A percentile compares a stretch with the other conserved stretches of the same genome.
These are phyloP conservation scores for Magallana gigas DNA, from an alignment of 1,140 invertebrate genomes.

Conservation along the genomic window DNA sequence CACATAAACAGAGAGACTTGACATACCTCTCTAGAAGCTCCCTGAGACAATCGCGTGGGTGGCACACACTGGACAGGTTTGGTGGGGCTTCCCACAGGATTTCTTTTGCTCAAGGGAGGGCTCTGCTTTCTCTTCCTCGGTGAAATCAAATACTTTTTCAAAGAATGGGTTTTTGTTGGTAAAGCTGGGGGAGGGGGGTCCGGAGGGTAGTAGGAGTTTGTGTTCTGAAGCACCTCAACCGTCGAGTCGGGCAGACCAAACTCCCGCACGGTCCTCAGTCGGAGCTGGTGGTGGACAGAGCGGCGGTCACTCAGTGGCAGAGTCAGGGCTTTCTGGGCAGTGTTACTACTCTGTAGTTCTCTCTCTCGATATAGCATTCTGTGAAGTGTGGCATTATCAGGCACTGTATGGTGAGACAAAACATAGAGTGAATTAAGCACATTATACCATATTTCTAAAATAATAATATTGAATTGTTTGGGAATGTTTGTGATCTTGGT, in stretches of 20 bases:
- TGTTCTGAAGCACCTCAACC: slow-evolving; percentile 88
- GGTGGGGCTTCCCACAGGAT: slow-evolving; percentile 40
- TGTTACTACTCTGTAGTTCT: slow-evolving; percentile 89
- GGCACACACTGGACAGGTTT: slow-evolving; percentile 60
- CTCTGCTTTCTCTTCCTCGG: slow-evolving; percentile 50
- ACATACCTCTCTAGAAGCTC: not conserved
- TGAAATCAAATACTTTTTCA: slow-evolving; percentile 43
- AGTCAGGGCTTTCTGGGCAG: slow-evolving; percentile 87
- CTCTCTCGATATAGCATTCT: slow-evolving; percentile 92
- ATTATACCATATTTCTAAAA: not conserved
- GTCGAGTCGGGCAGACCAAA: slow-evolving; percentile 95
- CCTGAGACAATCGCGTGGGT: slow-evolving; percentile 55
- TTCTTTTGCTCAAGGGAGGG: slow-evolving; percentile 51
- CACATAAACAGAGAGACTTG: not conserved
- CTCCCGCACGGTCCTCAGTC: slow-evolving; percentile 93
- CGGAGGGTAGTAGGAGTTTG: slow-evolving; percentile 69
- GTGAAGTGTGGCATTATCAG: slow-evolving; percentile 85
- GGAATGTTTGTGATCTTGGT: not conserved
- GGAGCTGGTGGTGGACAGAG: slow-evolving; percentile 88
- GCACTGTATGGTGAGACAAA: slow-evolving; percentile 81
- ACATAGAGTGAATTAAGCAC: not conserved
- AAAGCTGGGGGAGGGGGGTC: slow-evolving; percentile 45
- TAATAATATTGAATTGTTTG: not conserved
- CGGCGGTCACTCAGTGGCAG: slow-evolving; percentile 88
- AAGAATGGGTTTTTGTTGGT: slow-evolving; percentile 39